Percentiles rank a stretch among this genome's conserved stretches.
phyloP scores from a whole-genome alignment of 1,140 invertebrate genomes.

The Rhagoletis pomonella region DNA sequence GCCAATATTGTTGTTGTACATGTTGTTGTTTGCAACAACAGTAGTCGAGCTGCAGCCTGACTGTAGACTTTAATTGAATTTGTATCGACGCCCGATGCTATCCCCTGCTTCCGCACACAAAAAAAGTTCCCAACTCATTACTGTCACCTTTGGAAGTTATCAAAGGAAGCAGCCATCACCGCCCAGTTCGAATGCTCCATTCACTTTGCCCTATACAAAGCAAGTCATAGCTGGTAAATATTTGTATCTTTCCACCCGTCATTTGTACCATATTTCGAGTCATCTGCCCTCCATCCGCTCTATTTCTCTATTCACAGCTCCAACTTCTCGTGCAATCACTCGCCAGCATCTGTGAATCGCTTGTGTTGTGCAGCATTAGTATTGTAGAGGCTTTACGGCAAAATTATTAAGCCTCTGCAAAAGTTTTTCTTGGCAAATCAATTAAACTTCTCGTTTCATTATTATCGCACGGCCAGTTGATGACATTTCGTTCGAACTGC shows the following conservation, averaged over 20 bases:
- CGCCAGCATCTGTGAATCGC: background rate
- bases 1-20: background rate
- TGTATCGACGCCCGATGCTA: too few species aligned
- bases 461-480: background rate
- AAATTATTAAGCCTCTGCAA: constrained; percentile 32
- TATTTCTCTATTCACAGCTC: background rate
- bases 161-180: too few species aligned
- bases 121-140: too few species aligned
- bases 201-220: too few species aligned
- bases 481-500: background rate
- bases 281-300: background rate
- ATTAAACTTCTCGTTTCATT: constrained; percentile 28
- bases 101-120: too few species aligned
- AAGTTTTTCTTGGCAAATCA: constrained; percentile 28
- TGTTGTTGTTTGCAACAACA: background rate
- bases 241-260: background rate
- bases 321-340: background rate
- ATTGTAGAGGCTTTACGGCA: constrained; percentile 23
- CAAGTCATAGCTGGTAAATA: too few species aligned
- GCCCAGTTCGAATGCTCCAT: too few species aligned
- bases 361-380: background rate
- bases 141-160: too few species aligned
- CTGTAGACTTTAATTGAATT: too few species aligned
- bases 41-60: too few species aligned
- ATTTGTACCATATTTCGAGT: background rate